Percentiles rank a stretch among this genome's conserved stretches.
Evolutionary conservation across 2,113 vertebrate species (phyloP).

Genomic region (Anoplopoma fimbria): DNA sequence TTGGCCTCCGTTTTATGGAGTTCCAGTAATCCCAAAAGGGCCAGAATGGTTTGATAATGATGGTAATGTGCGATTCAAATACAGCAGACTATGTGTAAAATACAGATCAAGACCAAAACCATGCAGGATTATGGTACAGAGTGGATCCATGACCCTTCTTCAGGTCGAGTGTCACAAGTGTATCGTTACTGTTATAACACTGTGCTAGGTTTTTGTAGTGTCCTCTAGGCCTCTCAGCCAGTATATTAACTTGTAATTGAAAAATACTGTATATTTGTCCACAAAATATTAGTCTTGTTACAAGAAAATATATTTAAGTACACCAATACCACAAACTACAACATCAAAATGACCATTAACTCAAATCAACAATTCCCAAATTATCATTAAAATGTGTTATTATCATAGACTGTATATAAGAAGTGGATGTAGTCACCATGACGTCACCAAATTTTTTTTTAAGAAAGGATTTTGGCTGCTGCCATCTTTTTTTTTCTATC

Average conservation of each 20-base stretch:
- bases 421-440: neutral
- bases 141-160: neutral
- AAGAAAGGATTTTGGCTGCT: no score
- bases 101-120: neutral
- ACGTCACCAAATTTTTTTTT: no score
- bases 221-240: neutral
- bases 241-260: neutral
- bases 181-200: neutral
- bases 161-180: neutral
- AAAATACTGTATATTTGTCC: neutral
- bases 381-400: neutral
- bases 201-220: neutral
- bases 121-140: neutral
- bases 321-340: neutral
- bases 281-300: neutral
- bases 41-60: neutral
- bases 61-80: neutral
- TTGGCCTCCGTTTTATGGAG: neutral
- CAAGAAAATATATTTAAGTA: neutral
- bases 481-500: neutral
- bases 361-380: neutral
- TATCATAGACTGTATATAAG: neutral
- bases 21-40: neutral
- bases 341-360: neutral
- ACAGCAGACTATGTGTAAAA: neutral